These are phyloP conservation scores for Apis florea DNA, from an alignment of 1,140 invertebrate species.

Conservation along the genomic window DNA sequence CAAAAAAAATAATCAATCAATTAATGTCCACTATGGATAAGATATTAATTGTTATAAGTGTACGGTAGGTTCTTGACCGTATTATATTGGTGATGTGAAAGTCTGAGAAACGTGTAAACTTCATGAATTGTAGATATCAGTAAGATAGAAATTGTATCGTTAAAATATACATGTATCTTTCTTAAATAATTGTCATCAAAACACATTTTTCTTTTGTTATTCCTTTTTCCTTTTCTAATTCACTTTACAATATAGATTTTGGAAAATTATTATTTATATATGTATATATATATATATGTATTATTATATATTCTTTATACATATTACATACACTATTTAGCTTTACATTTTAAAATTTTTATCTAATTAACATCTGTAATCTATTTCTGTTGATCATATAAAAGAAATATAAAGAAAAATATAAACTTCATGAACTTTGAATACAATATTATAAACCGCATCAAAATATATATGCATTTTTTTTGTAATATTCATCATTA, in stretches of 20 bases:
- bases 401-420: too few relatives aligned
- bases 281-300: too few relatives aligned
- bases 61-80: conserved; percentile 18
- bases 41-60: conserved; percentile 35
- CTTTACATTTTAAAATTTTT: too few relatives aligned
- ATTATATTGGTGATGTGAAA: conserved; percentile 31
- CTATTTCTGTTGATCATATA: too few relatives aligned
- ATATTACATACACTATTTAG: too few relatives aligned
- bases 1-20: neutral
- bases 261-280: too few relatives aligned
- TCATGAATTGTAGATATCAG: neutral
- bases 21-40: conserved; percentile 16
- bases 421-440: neutral
- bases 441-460: neutral
- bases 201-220: neutral
- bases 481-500: neutral
- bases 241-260: too few relatives aligned
- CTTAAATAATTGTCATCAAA: neutral
- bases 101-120: conserved; percentile 3
- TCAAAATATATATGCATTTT: too few relatives aligned
- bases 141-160: neutral
- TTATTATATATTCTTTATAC: too few relatives aligned
- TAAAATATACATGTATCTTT: neutral
- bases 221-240: too few relatives aligned
- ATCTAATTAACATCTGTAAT: too few relatives aligned